Percentiles rank a stretch among this genome's conserved stretches.
Conservation (phyloP, 2,888 invertebrate species). For the Asteroscopus sphinx region DNA sequence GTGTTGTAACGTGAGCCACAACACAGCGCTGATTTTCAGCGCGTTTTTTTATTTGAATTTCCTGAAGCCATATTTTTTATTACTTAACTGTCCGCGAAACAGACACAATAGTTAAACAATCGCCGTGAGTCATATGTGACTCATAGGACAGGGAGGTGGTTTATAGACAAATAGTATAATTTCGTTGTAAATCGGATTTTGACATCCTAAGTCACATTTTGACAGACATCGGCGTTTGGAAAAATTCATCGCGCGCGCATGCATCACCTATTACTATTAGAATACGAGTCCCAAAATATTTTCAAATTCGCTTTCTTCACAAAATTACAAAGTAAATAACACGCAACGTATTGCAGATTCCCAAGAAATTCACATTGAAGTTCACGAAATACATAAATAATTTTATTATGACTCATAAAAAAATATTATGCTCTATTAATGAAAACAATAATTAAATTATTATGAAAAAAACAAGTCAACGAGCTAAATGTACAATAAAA, state of each 20-base stretch:
- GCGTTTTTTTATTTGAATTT: too few species aligned
- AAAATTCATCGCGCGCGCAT: constrained; percentile 36
- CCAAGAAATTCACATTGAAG: constrained; percentile 77
- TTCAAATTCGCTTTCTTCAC: constrained; percentile 33
- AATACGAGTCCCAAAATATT: constrained; percentile 43
- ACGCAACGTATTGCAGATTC: constrained; percentile 87
- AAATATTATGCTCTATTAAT: constrained; percentile 83
- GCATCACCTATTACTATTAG: constrained; percentile 31
- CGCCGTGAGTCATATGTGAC: too few species aligned
- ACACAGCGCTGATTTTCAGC: too few species aligned
- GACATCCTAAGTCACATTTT: constrained; percentile 18
- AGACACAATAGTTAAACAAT: too few species aligned
- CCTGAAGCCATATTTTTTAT: too few species aligned
- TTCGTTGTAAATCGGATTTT: constrained; percentile 44
- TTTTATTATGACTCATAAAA: constrained; percentile 82
- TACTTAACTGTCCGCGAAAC: too few species aligned
- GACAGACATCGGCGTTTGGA: too few species aligned
- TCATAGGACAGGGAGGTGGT: too few species aligned
- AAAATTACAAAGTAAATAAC: constrained; percentile 48
- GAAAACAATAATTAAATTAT: constrained; percentile 86
- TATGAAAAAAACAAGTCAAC: constrained; percentile 87
- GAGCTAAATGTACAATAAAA: constrained; percentile 85
- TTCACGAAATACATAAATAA: constrained; percentile 70
- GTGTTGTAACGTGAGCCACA: too few species aligned
- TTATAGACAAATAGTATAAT: not conserved